These are phyloP conservation scores for Julus scandinavius DNA, from an alignment of 2,888 invertebrate genomes.

Conservation along the genomic window DNA sequence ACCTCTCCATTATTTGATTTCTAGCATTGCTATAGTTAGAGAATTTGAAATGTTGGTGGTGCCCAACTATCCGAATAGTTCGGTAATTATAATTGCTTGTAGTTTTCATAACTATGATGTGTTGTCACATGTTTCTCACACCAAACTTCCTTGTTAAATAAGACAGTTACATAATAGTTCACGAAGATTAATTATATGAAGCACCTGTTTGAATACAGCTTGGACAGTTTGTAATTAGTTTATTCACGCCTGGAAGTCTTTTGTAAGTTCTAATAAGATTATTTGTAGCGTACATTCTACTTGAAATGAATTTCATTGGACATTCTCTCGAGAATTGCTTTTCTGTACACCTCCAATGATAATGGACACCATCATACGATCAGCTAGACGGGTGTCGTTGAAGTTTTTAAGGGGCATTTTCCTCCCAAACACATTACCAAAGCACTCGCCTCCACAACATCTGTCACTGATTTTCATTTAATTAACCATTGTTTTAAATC, in stretches of 20 bases:
- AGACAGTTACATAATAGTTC: too few species aligned
- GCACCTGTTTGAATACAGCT: not conserved
- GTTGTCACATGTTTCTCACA: too few species aligned
- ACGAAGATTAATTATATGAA: too few species aligned
- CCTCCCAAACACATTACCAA: not conserved
- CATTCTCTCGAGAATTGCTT: not conserved
- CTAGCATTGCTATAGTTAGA: too few species aligned
- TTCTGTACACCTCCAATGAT: not conserved
- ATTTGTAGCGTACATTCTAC: too few species aligned
- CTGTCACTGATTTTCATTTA: conserved; percentile 2
- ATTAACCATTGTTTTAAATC: not conserved
- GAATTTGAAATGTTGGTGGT: too few species aligned
- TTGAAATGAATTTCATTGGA: not conserved
- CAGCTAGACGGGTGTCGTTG: not conserved
- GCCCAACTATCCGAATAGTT: too few species aligned
- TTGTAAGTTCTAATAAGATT: not conserved
- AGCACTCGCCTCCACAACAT: not conserved
- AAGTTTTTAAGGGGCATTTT: not conserved
- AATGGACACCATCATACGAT: not conserved
- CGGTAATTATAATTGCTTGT: too few species aligned
- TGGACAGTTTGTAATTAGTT: not conserved
- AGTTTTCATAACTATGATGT: too few species aligned
- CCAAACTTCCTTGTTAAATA: too few species aligned
- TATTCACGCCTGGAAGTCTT: too few species aligned
- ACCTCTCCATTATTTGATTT: too few species aligned